A percentile compares a stretch with the other conserved stretches of the same genome.
Conservation (phyloP, 53 echinoderm and acorn worm genomes). For the Holothuria scabra region DNA sequence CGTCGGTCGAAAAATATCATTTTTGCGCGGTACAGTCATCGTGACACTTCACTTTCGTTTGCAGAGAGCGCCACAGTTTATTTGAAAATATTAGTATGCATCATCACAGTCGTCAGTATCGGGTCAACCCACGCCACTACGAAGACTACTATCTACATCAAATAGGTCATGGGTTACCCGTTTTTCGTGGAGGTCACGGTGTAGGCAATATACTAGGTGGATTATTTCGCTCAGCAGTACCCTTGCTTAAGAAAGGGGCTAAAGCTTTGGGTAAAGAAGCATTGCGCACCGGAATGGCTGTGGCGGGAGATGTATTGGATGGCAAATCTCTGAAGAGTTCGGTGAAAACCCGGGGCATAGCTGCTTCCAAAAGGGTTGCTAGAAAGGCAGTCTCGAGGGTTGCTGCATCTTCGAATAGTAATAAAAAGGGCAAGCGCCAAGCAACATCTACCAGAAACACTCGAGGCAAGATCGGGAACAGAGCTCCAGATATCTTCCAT, state of each 20-base stretch:
- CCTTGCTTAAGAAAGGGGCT: constrained; percentile 54
- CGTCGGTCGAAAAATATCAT: constrained; percentile 64
- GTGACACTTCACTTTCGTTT: too few species aligned
- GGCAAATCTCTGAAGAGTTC: constrained; percentile 45
- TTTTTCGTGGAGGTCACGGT: constrained; percentile 42
- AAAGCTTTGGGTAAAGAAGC: constrained; percentile 57
- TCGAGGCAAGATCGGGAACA: constrained; percentile 31
- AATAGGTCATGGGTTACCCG: constrained; percentile 29
- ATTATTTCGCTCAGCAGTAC: constrained; percentile 55
- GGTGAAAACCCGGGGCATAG: constrained; percentile 4
- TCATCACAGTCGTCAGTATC: not conserved
- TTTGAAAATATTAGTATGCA: not conserved
- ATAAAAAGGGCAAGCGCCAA: not conserved
- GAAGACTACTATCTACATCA: constrained; percentile 29
- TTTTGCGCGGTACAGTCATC: constrained; percentile 68
- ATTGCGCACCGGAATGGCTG: constrained; percentile 5
- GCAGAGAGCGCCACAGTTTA: not conserved
- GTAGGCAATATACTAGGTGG: constrained; percentile 60
- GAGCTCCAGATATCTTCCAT: not conserved
- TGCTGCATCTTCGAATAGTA: not conserved
- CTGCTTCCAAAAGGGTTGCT: constrained; percentile 43
- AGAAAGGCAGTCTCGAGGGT: not conserved
- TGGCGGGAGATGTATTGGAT: constrained; percentile 20
- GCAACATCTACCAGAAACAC: not conserved
- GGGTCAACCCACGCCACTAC: not conserved